Evolutionary conservation across 2,888 invertebrate genomes (phyloP).

Genomic region (Glyphotaelius pellucidus): DNA sequence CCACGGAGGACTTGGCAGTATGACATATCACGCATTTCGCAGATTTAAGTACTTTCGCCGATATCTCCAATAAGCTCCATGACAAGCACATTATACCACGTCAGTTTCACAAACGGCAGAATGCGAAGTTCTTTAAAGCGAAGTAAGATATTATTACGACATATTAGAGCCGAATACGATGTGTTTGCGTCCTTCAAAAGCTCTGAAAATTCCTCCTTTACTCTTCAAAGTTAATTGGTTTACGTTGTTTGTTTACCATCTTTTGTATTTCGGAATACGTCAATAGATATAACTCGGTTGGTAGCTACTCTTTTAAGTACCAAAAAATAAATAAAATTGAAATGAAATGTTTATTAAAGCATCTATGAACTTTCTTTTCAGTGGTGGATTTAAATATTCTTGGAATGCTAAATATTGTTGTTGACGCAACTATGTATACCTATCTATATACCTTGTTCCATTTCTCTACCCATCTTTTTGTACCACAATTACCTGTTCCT

Average conservation of each 20-base stretch:
- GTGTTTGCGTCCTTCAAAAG: slow-evolving; percentile 26
- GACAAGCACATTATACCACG: slow-evolving; percentile 50
- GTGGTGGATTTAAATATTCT: no score
- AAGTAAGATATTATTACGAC: slow-evolving; percentile 15
- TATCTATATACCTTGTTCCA: no score
- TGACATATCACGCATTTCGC: slow-evolving; percentile 42
- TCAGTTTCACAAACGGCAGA: slow-evolving; percentile 36
- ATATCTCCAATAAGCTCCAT: slow-evolving; percentile 47
- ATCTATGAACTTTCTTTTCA: not conserved
- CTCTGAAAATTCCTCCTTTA: slow-evolving; percentile 17
- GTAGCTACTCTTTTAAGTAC: no score
- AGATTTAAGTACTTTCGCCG: slow-evolving; percentile 38
- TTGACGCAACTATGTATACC: no score
- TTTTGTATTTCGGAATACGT: not conserved
- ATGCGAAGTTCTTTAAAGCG: not conserved
- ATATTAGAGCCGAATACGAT: slow-evolving; percentile 1
- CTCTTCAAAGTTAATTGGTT: slow-evolving; percentile 44
- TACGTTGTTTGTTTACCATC: slow-evolving; percentile 15
- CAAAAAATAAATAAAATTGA: not conserved
- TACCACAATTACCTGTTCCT: no score
- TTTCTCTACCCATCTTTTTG: no score
- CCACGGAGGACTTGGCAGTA: not conserved
- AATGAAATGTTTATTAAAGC: not conserved
- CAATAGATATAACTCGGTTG: not conserved
- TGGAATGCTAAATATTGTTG: no score